A percentile compares a stretch with the other conserved stretches of the same genome.
These are phyloP conservation scores for Telmatherina bonti DNA, from an alignment of 2,797 vertebrate species.

Conservation along the genomic window DNA sequence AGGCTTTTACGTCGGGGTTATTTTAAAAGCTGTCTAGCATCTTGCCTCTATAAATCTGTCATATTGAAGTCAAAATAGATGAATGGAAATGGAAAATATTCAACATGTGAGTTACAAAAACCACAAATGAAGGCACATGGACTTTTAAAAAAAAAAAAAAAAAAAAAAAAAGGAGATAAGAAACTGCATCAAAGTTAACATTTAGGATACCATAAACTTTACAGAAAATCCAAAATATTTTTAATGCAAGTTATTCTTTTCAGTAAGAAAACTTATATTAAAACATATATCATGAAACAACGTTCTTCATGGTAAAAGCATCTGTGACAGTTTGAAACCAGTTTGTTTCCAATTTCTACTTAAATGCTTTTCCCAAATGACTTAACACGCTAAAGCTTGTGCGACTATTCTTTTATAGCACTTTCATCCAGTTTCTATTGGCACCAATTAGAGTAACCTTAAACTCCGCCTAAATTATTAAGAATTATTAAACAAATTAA, in stretches of 20 bases:
- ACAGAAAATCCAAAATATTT: conserved; percentile 1
- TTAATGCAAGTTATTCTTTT: neutral
- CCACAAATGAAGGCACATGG: conserved; percentile 46
- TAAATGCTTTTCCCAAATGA: conserved; percentile 20
- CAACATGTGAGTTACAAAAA: conserved; percentile 33
- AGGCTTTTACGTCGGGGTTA: conserved; percentile 42
- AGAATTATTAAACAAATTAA: neutral
- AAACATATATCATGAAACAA: neutral
- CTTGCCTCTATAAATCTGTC: conserved; percentile 53
- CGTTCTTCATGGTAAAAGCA: conserved; percentile 21
- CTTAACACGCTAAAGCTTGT: neutral
- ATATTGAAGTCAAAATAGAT: conserved; percentile 44
- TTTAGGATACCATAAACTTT: neutral
- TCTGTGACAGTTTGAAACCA: conserved; percentile 41
- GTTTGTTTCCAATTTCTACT: conserved; percentile 44
- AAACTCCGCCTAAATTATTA: neutral
- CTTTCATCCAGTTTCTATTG: neutral
- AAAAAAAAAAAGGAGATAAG: neutral
- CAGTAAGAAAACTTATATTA: conserved; percentile 8
- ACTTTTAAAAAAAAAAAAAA: neutral
- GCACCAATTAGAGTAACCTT: neutral
- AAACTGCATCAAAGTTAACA: conserved; percentile 22
- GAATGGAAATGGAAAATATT: conserved; percentile 43
- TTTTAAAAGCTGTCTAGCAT: conserved; percentile 59
- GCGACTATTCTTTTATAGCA: neutral